phyloP scores from a whole-genome alignment of 2,797 vertebrate species.

The Nothura maculosa region DNA sequence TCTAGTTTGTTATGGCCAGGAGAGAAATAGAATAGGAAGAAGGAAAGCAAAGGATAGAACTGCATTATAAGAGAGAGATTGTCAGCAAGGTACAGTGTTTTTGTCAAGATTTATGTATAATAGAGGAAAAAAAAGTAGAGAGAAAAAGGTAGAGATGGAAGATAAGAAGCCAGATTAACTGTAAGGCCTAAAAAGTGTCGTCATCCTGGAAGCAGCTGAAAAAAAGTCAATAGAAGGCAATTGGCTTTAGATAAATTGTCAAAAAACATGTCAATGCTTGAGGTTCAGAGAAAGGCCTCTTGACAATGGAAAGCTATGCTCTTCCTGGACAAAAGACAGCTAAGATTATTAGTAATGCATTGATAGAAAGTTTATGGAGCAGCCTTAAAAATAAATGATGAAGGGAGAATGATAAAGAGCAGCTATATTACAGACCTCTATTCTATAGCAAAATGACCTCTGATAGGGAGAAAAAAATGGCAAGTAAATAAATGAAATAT shows the following conservation, averaged over 20 bases:
- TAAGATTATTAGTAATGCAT: conserved; percentile 60
- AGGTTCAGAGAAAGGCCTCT: conserved; percentile 28
- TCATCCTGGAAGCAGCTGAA: conserved; percentile 43
- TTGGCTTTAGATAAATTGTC: conserved; percentile 69
- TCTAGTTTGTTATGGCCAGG: not conserved
- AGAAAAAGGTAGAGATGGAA: not conserved
- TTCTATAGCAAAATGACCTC: not conserved
- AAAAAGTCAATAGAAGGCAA: conserved; percentile 73
- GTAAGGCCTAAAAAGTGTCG: conserved; percentile 51
- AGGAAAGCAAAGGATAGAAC: not conserved
- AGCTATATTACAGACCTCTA: not conserved
- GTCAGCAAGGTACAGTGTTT: not conserved
- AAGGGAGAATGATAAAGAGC: not conserved
- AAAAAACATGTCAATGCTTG: conserved; percentile 36
- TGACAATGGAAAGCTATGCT: conserved; percentile 2
- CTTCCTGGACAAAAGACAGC: conserved; percentile 44
- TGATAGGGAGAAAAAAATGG: not conserved
- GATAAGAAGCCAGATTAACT: conserved; percentile 8
- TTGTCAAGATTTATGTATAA: conserved; percentile 23
- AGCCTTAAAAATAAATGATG: conserved; percentile 70
- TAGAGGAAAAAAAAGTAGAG: not conserved
- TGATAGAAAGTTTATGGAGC: conserved; percentile 48
- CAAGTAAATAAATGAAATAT: not conserved
- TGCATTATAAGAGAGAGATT: not conserved
- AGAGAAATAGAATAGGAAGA: not conserved